These are phyloP conservation scores for Aphelenchoides avenae DNA, from an alignment of 1,140 invertebrate genomes.

Conservation along the genomic window DNA sequence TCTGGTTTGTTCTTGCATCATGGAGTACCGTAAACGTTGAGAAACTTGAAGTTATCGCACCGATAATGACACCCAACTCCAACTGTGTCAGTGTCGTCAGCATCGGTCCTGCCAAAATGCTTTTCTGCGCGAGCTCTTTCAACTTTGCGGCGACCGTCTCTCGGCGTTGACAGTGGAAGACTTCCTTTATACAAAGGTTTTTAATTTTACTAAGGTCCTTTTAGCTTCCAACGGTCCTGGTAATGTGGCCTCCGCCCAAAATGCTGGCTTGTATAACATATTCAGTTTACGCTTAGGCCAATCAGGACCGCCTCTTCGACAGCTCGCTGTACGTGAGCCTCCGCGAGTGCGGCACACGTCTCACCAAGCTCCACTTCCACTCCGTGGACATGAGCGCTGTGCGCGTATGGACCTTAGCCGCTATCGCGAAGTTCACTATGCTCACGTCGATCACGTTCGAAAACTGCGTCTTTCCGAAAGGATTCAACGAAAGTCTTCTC, in stretches of 20 bases:
- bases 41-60: no score
- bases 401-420: conserved; percentile 5
- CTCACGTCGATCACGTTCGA: neutral
- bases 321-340: neutral
- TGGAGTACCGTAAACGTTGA: no score
- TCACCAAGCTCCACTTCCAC: conserved; percentile 2
- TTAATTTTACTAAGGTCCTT: no score
- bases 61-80: no score
- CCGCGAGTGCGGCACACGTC: conserved; percentile 9
- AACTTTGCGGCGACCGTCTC: conserved; percentile 1
- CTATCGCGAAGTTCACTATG: neutral
- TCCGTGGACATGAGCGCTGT: neutral
- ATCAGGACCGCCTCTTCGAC: conserved; percentile 2
- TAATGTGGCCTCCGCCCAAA: neutral
- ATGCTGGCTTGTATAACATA: neutral
- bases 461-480: conserved; percentile 7
- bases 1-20: no score
- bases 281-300: neutral
- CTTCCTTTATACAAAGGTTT: conserved; percentile 2
- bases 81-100: conserved; percentile 3
- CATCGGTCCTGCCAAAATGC: neutral
- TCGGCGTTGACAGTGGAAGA: conserved; percentile 1
- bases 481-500: conserved; percentile 11
- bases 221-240: neutral
- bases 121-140: conserved; percentile 9